Evolutionary conservation across 2,797 vertebrate species (phyloP).

Genomic region (Peromyscus melanophrys): DNA sequence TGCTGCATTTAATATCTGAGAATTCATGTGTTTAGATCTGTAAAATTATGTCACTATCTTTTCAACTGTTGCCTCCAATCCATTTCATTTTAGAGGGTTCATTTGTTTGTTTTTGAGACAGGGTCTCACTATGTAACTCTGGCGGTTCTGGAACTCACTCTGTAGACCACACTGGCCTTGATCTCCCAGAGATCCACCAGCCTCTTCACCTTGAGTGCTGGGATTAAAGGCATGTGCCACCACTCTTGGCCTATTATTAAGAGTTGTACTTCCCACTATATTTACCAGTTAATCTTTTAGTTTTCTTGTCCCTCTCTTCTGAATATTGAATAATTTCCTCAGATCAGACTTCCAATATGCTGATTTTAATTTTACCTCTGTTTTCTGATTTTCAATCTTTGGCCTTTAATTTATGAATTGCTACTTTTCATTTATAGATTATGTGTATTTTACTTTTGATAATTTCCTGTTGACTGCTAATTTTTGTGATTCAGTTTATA

Average conservation of each 20-base stretch:
- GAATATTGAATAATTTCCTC: not conserved
- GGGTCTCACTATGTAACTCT: not conserved
- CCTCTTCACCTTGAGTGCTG: not conserved
- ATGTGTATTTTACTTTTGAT: not conserved
- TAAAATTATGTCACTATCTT: not conserved
- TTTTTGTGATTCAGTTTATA: conserved; percentile 2
- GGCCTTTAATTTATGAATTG: not conserved
- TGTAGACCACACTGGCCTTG: not conserved
- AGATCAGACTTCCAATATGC: not conserved
- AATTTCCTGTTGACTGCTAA: not conserved
- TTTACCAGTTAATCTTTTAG: not conserved
- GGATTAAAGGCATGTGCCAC: not conserved
- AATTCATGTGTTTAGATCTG: conserved; percentile 9
- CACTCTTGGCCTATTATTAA: not conserved
- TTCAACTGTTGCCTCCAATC: not conserved
- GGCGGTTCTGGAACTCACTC: not conserved
- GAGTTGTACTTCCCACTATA: not conserved
- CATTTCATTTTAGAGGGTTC: not conserved
- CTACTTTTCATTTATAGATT: conserved; percentile 2
- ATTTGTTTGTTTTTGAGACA: not conserved
- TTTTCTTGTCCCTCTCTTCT: not conserved
- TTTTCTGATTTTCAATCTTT: not conserved
- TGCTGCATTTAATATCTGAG: conserved; percentile 1
- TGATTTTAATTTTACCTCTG: conserved; percentile 4
- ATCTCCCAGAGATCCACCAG: not conserved